These are phyloP conservation scores for Agrochola lychnidis DNA, from an alignment of 2,888 invertebrate species.

Conservation along the genomic window DNA sequence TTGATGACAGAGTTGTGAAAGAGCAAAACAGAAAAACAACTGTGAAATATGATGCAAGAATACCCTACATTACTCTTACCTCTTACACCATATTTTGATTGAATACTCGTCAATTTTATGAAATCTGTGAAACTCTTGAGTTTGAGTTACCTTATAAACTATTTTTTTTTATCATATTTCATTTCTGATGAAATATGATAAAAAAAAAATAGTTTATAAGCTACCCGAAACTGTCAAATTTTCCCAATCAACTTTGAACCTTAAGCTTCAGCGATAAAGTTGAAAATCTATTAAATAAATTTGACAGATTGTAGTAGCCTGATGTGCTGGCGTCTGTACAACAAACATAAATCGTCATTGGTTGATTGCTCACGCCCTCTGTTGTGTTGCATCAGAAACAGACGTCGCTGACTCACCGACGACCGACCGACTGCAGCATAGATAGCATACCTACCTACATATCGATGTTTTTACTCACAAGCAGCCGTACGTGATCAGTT, in stretches of 20 bases:
- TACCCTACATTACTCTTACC: neutral
- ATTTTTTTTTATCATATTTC: too few species aligned
- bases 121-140: neutral
- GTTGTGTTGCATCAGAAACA: neutral
- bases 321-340: too few species aligned
- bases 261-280: too few species aligned
- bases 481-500: slow-evolving; percentile 11
- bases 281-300: too few species aligned
- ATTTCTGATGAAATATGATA: too few species aligned
- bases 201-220: too few species aligned
- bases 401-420: neutral
- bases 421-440: neutral
- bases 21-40: neutral
- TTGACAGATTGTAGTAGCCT: too few species aligned
- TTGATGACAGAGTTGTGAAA: neutral
- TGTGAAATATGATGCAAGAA: slow-evolving; percentile 23
- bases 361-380: slow-evolving; percentile 7
- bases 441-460: neutral
- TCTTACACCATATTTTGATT: slow-evolving; percentile 8
- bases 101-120: neutral
- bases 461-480: neutral
- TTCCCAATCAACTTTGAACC: too few species aligned
- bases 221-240: too few species aligned
- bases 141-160: neutral
- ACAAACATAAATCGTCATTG: neutral